A percentile compares a stretch with the other conserved stretches of the same genome.
These are phyloP conservation scores for Nephrocerus scutellatus DNA, from an alignment of 2,888 invertebrate genomes.

Conservation along the genomic window DNA sequence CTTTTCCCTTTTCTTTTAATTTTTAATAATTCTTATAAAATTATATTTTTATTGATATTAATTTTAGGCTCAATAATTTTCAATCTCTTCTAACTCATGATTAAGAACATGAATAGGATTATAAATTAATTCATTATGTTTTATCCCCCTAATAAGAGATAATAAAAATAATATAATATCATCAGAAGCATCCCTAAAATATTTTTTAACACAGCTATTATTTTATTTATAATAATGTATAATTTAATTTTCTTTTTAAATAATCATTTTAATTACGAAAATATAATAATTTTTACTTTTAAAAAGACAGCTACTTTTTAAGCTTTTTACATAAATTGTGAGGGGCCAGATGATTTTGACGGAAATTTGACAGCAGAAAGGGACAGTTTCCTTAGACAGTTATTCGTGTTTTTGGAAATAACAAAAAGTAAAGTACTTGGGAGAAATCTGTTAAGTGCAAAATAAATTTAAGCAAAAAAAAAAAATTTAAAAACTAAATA, in stretches of 20 bases:
- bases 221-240: slow-evolving; percentile 36
- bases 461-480: too few relatives aligned
- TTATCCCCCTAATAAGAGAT: slow-evolving; percentile 54
- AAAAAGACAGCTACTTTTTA: too few relatives aligned
- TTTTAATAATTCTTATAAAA: slow-evolving; percentile 48
- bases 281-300: too few relatives aligned
- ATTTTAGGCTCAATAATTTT: slow-evolving; percentile 49
- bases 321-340: too few relatives aligned
- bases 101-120: slow-evolving; percentile 54
- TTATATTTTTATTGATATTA: slow-evolving; percentile 52
- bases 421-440: too few relatives aligned
- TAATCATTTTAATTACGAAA: too few relatives aligned
- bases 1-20: slow-evolving; percentile 52
- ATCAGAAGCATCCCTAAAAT: slow-evolving; percentile 55
- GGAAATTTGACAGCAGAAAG: too few relatives aligned
- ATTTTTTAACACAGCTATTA: slow-evolving; percentile 53
- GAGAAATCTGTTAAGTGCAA: too few relatives aligned
- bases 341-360: too few relatives aligned
- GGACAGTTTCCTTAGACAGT: too few relatives aligned
- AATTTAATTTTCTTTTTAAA: slow-evolving; percentile 37
- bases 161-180: slow-evolving; percentile 50
- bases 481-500: too few relatives aligned
- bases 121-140: slow-evolving; percentile 58
- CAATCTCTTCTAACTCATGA: slow-evolving; percentile 49
- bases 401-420: too few relatives aligned